Percentiles rank a stretch among this genome's conserved stretches.
Conservation (phyloP, 2,797 vertebrate species). For the Peromyscus eremicus region DNA sequence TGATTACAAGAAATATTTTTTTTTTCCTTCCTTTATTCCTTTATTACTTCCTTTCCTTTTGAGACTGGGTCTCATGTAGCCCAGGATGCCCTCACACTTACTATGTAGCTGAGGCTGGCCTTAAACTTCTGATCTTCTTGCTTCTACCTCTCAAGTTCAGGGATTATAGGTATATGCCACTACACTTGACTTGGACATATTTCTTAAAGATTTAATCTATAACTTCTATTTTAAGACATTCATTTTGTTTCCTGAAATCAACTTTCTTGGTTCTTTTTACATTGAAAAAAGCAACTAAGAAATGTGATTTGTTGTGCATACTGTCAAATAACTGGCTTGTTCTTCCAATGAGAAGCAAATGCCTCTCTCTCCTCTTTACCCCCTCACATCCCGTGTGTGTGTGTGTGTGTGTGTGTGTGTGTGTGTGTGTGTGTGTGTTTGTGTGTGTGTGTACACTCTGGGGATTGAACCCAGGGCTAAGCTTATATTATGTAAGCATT, state of each 20-base stretch:
- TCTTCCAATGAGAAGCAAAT: not conserved
- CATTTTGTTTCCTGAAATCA: constrained; percentile 13
- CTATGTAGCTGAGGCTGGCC: not conserved
- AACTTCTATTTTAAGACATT: constrained; percentile 5
- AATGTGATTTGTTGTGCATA: not conserved
- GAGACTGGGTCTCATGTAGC: not conserved
- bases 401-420: no score
- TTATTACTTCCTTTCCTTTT: not conserved
- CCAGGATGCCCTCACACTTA: not conserved
- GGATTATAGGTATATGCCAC: not conserved
- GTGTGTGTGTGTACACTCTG: fast-evolving
- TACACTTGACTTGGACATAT: not conserved
- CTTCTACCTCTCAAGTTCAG: not conserved
- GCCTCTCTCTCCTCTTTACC: not conserved
- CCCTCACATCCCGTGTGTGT: not conserved
- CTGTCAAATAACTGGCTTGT: not conserved
- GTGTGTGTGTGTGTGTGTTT: no score
- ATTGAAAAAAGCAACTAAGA: not conserved
- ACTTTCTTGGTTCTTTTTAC: not conserved
- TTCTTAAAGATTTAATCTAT: constrained; percentile 38
- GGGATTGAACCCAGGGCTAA: not conserved
- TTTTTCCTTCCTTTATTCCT: not conserved
- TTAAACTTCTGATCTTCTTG: not conserved
- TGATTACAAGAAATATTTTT: not conserved
- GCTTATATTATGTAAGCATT: not conserved